A percentile compares a stretch with the other conserved stretches of the same genome.
Conservation (phyloP, 1,140 invertebrate genomes). For the Camponotus vicinus region DNA sequence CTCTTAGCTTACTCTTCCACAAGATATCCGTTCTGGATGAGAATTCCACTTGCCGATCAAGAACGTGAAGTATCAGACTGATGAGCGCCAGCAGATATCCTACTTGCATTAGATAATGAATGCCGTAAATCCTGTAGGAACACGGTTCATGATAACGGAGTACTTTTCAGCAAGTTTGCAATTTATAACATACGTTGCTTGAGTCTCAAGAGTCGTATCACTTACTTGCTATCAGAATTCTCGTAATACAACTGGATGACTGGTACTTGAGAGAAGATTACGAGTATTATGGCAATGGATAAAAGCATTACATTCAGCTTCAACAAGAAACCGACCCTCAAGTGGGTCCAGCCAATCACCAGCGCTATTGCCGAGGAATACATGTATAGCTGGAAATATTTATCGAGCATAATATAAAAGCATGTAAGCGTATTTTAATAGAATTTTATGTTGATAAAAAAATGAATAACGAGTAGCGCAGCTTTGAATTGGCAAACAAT, state of each 20-base stretch:
- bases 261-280: slow-evolving; percentile 75
- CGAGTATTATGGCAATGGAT: slow-evolving; percentile 86
- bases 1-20: slow-evolving; percentile 96
- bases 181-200: slow-evolving; percentile 2
- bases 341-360: slow-evolving; percentile 93
- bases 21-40: slow-evolving; percentile 95
- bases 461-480: not conserved
- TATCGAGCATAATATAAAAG: not conserved
- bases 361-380: slow-evolving; percentile 93
- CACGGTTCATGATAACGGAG: not conserved
- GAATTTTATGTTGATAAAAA: not conserved
- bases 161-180: not conserved
- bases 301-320: slow-evolving; percentile 93
- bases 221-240: slow-evolving; percentile 87
- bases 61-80: slow-evolving; percentile 90
- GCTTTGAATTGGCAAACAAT: not conserved
- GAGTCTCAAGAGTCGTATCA: slow-evolving; percentile 55
- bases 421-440: not conserved
- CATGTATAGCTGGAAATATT: slow-evolving; percentile 90
- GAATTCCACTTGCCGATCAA: slow-evolving; percentile 95
- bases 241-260: slow-evolving; percentile 87
- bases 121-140: slow-evolving; percentile 87
- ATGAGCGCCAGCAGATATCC: slow-evolving; percentile 88
- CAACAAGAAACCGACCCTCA: slow-evolving; percentile 93
- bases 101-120: slow-evolving; percentile 90